Base-by-base conservation (phyloP, 2,888 invertebrate genomes). In the Monoplex corrugatus region DNA sequence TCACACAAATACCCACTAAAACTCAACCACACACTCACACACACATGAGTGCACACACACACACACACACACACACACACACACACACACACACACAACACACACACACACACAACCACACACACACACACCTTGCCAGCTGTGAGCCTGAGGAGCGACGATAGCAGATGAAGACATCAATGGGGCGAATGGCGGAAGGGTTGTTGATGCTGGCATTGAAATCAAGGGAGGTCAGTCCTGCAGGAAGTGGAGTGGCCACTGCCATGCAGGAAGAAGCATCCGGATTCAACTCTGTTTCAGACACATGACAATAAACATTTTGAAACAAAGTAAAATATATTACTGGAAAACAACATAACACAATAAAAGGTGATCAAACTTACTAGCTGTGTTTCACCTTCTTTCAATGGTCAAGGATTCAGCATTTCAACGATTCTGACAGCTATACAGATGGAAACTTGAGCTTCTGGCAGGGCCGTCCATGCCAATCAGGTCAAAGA, bases 101-200 rank as follows among this genome's bases (percentile, higher is more conserved):
- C 63, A 68, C 28, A 23, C 13, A 19, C 13, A 5, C 63, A 19
- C 28, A 28, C 63, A 68, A 5, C 63, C 63, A 68, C 13, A 68
- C 13, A 19, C 63, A 68, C n/a, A 16, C 87, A 86, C 93, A 97
- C 97, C 97, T 97, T 8, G 99, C 99, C 94, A 99, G 96, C 96
- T 99, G 99, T 8, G 99, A 99, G 87, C 99, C 99, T 95, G 98
- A 99, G 13, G 99, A 98, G 95, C 99, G 97, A 93, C 99, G 97
- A 96, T 99, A 99, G 96, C 99, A 99, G 93, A 99, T 98, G 96
- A 99, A 99, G 0, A 99, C 99, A 96, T 99, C 99, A 93, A 99
- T 96, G 80, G 97, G 92, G 13, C 93, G 92, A 16, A 92, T 82
- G 32, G 91, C 78, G 19, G 87, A 68, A 35, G 89, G 50, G 32